These are phyloP conservation scores for Periophthalmus modestus DNA, from an alignment of 2,113 vertebrate genomes.

Conservation along the genomic window DNA sequence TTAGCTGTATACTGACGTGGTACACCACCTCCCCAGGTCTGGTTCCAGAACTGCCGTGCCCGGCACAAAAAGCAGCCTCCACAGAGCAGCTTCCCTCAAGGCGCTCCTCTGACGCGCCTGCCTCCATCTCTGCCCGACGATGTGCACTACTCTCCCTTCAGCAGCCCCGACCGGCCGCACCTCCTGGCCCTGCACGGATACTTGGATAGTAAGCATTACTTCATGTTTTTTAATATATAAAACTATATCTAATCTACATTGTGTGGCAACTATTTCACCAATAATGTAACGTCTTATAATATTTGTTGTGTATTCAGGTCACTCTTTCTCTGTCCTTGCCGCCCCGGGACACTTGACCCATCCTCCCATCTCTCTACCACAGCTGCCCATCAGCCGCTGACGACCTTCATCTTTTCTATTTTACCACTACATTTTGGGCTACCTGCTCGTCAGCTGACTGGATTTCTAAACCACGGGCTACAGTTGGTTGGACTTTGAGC, in stretches of 20 bases:
- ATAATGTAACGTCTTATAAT: background rate
- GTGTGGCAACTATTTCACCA: background rate
- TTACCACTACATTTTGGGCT: constrained; percentile 12
- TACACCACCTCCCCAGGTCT: constrained; percentile 79
- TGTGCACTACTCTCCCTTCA: constrained; percentile 88
- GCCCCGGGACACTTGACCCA: constrained; percentile 76
- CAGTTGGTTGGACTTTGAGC: constrained; percentile 22
- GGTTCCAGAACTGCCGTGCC: constrained; percentile 98
- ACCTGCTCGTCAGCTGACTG: constrained; percentile 16
- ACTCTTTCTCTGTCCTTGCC: constrained; percentile 91
- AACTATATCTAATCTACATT: background rate
- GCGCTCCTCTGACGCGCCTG: constrained; percentile 82
- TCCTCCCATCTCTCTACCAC: constrained; percentile 79
- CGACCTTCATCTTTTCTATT: background rate
- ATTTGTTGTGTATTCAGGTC: constrained; percentile 75
- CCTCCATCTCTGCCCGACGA: constrained; percentile 87
- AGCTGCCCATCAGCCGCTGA: constrained; percentile 86
- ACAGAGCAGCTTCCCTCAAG: constrained; percentile 82
- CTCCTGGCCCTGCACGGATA: constrained; percentile 91
- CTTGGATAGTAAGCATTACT: constrained; percentile 84
- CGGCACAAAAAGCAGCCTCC: constrained; percentile 96
- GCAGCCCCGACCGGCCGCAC: constrained; percentile 86
- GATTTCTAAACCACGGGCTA: constrained; percentile 17
- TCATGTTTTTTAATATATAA: background rate
- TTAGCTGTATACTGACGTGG: constrained; percentile 8